Conservation (phyloP, 1,140 invertebrate species). For the Drosophila eugracilis region DNA sequence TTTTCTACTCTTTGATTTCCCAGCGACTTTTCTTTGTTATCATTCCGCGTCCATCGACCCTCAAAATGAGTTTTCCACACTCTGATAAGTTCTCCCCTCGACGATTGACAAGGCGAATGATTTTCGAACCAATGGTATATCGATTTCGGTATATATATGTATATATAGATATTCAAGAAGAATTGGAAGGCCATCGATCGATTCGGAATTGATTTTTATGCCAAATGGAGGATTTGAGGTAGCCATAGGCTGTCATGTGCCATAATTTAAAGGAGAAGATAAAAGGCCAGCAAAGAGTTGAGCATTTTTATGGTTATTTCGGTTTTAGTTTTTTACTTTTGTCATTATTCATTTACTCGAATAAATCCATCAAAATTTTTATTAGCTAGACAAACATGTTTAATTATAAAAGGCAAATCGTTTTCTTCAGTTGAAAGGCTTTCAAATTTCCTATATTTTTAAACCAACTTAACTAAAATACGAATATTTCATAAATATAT, state of each 20-base stretch:
- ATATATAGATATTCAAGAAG: not conserved
- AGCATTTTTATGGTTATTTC: conserved; percentile 3
- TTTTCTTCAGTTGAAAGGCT: no score
- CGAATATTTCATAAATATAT: no score
- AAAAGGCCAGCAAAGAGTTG: not conserved
- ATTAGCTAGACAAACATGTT: not conserved
- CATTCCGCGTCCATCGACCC: conserved; percentile 42
- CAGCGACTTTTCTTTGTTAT: conserved; percentile 19
- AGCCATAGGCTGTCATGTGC: conserved; percentile 3
- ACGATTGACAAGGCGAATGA: conserved; percentile 24
- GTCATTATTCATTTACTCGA: not conserved
- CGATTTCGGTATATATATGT: not conserved
- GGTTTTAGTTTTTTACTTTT: no score
- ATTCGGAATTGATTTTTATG: conserved; percentile 18
- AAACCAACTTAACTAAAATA: no score
- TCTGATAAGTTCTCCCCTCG: conserved; percentile 23
- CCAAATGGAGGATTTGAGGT: conserved; percentile 10
- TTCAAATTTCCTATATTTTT: no score
- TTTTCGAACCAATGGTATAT: conserved; percentile 20
- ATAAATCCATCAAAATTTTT: not conserved
- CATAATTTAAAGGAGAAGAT: not conserved
- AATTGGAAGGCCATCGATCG: conserved; percentile 21
- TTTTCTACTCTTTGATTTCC: conserved; percentile 34
- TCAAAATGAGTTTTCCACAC: conserved; percentile 20
- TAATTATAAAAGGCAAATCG: no score